Percentiles rank a stretch among this genome's conserved stretches.
phyloP scores from a whole-genome alignment of 2,888 invertebrate genomes.

The Phasia obesa region DNA sequence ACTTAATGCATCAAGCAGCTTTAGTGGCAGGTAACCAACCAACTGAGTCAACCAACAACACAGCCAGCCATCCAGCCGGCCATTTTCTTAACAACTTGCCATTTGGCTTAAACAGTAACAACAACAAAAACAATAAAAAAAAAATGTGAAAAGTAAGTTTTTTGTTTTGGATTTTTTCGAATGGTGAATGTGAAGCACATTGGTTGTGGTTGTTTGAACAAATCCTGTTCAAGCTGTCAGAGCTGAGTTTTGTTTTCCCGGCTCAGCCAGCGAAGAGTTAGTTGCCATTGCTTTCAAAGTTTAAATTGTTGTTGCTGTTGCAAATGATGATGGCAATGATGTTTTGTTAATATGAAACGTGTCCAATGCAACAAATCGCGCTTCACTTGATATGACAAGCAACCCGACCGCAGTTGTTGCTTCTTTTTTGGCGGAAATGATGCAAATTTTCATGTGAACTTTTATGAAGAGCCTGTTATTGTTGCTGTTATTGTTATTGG shows the following conservation, averaged over 20 bases:
- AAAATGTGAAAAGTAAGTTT: conserved; percentile 13
- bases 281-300: too few species aligned
- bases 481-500: conserved; percentile 8
- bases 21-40: conserved; percentile 39
- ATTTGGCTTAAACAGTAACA: conserved; percentile 57
- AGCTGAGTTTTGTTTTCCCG: conserved; percentile 14
- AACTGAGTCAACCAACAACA: conserved; percentile 41
- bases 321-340: conserved; percentile 66
- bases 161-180: conserved; percentile 17
- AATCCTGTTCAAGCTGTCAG: conserved; percentile 56
- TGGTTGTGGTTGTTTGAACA: conserved; percentile 62
- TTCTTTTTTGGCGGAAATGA: conserved; percentile 63
- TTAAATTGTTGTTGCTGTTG: conserved; percentile 18
- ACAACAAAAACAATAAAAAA: background rate
- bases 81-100: conserved; percentile 70
- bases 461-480: conserved; percentile 48
- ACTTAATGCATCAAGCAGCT: conserved; percentile 62
- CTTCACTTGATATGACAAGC: conserved; percentile 49
- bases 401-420: conserved; percentile 60
- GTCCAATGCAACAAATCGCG: conserved; percentile 67
- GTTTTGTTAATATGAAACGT: conserved; percentile 80
- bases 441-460: conserved; percentile 69
- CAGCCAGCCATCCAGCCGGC: conserved; percentile 30
- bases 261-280: conserved; percentile 13
- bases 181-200: conserved; percentile 66